These are phyloP conservation scores for Sternarchorhynchus goeldii DNA, from an alignment of 2,797 vertebrate species.

Conservation along the genomic window DNA sequence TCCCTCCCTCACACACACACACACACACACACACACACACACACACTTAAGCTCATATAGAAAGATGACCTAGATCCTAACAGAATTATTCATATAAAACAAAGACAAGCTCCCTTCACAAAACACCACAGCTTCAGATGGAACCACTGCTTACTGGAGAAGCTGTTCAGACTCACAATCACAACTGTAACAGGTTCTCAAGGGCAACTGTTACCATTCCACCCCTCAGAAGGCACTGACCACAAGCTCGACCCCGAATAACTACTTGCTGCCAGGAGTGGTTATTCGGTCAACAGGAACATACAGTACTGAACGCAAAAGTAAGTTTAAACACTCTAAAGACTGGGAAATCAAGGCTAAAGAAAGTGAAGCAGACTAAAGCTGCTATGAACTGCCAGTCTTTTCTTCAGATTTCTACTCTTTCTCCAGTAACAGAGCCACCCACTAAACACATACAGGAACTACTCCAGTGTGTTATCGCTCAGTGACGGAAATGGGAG, in stretches of 20 bases:
- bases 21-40: background rate
- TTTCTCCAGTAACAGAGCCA: background rate
- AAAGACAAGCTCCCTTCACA: conserved; percentile 21
- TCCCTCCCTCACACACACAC: background rate
- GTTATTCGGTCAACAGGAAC: background rate
- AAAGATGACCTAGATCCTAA: conserved; percentile 17
- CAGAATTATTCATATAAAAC: background rate
- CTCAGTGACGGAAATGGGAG: background rate
- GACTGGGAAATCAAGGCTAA: background rate
- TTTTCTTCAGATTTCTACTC: background rate
- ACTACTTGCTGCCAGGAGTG: background rate
- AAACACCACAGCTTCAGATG: background rate
- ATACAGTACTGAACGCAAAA: background rate
- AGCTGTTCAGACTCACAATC: background rate
- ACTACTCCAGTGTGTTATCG: conserved; percentile 15
- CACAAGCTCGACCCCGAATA: background rate
- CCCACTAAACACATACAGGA: background rate
- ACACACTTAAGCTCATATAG: background rate
- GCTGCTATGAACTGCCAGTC: background rate
- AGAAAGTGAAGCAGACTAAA: background rate
- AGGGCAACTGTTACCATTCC: background rate
- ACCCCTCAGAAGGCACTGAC: background rate
- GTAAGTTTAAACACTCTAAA: background rate
- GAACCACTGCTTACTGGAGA: too few relatives aligned
- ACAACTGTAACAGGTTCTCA: background rate